Evolutionary conservation across 2,888 invertebrate species (phyloP), one percentile per base, ranked within the genome.

Genomic region (Callinectes sapidus): DNA sequence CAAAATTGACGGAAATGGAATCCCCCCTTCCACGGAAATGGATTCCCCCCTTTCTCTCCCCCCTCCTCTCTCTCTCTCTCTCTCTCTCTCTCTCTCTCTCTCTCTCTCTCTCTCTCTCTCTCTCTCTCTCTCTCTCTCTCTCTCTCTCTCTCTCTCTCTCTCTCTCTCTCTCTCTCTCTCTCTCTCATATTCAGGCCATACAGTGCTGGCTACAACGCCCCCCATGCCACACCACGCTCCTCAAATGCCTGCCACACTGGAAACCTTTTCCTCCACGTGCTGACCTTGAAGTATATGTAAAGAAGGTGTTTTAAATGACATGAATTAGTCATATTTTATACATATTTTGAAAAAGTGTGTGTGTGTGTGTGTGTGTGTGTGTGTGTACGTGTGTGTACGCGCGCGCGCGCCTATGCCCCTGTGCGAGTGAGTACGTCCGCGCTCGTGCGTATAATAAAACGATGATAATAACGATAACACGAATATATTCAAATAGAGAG

Each of bases 311-410:
- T 61, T 18, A 61, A 61, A 23, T 71, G 28, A 71, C n/a, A 71
- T 13, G 1, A 71, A 71, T 1, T 28, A 71, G n/a, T 71, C 71
- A 28, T n/a, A 8, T 61, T 23, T 61, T 61, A 23, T 61, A 61
- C 23, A 61, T 23, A 61, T 61, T 61, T 61, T 61, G 6, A 10
- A 5, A 23, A 10, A 55, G 55, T 88, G 55, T 54, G 28, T 88
- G 48, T 88, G 55, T 88, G 88, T 54, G 88, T 88, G 88, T 88
- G 88, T 54, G 88, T 61, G 61, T 61, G 61, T 61, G 61, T 88
- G 55, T 88, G 88, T 54, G 88, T 88, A 55, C 55, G 88, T 54
- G 88, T 87, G 48, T 87, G 87, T 87, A 48, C 35, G 87, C 35
- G 87, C 35, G 48, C 35, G 87, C 35, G 87, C 23, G 87, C 35